Evolutionary conservation across 1,140 invertebrate genomes (phyloP).

Genomic region (Contarinia nasturtii): DNA sequence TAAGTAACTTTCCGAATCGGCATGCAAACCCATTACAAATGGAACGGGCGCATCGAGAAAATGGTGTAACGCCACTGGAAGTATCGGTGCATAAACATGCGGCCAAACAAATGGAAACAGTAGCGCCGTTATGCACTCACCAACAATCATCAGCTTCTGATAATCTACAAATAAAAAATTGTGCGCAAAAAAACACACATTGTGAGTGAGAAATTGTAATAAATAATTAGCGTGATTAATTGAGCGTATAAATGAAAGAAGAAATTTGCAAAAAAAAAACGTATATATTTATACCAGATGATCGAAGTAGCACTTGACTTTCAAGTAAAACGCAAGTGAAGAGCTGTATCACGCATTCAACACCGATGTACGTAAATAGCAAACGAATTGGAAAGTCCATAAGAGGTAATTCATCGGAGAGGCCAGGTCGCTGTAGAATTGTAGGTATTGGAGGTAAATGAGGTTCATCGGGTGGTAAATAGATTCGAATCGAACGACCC

Average conservation of each 20-base stretch:
- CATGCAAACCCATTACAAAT: constrained; percentile 87
- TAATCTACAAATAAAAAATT: constrained; percentile 44
- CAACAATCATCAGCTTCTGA: constrained; percentile 89
- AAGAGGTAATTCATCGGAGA: constrained; percentile 67
- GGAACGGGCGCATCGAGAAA: constrained; percentile 98
- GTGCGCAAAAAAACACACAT: background rate
- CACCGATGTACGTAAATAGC: constrained; percentile 69
- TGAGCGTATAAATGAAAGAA: background rate
- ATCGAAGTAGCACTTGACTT: constrained; percentile 89
- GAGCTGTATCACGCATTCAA: constrained; percentile 81
- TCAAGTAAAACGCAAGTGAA: constrained; percentile 91
- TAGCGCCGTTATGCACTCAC: constrained; percentile 78
- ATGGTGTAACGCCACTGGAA: constrained; percentile 85
- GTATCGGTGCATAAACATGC: constrained; percentile 96
- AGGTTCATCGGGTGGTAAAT: constrained; percentile 51
- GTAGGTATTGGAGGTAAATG: constrained; percentile 41
- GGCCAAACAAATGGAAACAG: constrained; percentile 95
- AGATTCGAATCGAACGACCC: constrained; percentile 71
- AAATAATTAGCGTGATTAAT: constrained; percentile 1
- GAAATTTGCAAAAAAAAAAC: background rate
- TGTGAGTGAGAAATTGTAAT: too few relatives aligned
- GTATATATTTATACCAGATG: constrained; percentile 43
- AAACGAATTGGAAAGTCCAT: constrained; percentile 83
- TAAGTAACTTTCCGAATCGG: constrained; percentile 27
- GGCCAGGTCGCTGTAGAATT: constrained; percentile 48